Conservation (phyloP, 2,113 vertebrate species). For the Pogona vitticeps region DNA sequence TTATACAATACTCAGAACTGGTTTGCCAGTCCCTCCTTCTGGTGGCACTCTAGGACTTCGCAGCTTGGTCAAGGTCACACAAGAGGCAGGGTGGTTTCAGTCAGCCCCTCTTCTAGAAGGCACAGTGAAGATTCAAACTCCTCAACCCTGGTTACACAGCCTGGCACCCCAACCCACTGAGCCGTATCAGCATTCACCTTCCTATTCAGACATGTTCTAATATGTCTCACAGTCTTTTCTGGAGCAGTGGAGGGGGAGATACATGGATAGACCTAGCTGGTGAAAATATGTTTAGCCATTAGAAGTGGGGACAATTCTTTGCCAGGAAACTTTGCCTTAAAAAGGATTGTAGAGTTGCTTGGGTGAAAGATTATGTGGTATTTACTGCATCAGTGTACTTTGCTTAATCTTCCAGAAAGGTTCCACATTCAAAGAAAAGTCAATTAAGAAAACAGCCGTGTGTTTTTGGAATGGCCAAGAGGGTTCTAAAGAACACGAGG, state of each 20-base stretch:
- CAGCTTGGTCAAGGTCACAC: too few species aligned
- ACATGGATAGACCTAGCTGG: not conserved
- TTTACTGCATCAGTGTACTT: constrained; percentile 22
- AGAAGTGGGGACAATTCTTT: not conserved
- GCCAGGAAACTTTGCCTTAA: not conserved
- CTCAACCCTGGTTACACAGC: too few species aligned
- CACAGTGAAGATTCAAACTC: too few species aligned
- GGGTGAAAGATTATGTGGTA: constrained; percentile 28
- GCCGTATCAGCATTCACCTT: too few species aligned
- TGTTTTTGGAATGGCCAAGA: not conserved
- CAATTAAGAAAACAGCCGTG: constrained; percentile 10
- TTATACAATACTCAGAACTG: too few species aligned
- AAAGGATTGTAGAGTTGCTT: not conserved
- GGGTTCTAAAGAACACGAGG: not conserved
- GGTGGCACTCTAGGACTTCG: too few species aligned
- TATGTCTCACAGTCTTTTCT: not conserved
- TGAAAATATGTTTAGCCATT: not conserved
- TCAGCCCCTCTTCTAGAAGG: too few species aligned
- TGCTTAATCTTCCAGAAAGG: constrained; percentile 30
- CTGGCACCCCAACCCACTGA: too few species aligned
- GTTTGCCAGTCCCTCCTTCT: too few species aligned
- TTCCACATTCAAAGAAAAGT: constrained; percentile 16
- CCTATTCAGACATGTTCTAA: not conserved
- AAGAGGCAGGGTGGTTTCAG: too few species aligned
- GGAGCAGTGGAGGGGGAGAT: too few species aligned